Base-by-base conservation (phyloP, 2,888 invertebrate genomes). In the Lomographa bimaculata region DNA sequence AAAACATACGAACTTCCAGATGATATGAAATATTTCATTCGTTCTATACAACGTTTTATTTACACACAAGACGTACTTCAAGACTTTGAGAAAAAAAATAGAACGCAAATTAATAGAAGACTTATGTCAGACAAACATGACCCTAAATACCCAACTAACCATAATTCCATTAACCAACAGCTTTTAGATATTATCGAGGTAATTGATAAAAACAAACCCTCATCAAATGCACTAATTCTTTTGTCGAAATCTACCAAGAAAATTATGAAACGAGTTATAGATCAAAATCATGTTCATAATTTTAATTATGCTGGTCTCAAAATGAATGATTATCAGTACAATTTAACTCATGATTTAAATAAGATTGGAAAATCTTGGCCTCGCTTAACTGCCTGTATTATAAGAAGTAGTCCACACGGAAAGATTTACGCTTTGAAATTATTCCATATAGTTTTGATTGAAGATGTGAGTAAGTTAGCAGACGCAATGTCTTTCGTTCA, bases 391-490 rank as follows among this genome's bases (percentile, higher is more conserved):
- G 26, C 36, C 5, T 54, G 54, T 8, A 24, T 79, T 2, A 37
- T 46, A 2, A 45, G 51, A 0, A 64, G 59, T 38, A 11, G 57
- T n/a, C 46, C 61, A 7, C 42, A 57, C 10, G 60, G 71, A 14
- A 65, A 55, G 12, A 19, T 78, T 0, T 61, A 76, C 9, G 59
- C 57, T 7, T 52, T 82, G 54, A 82, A 84, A 51, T 41, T 72
- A 8, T 54, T 85, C 16, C 72, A 81, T 44, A 50, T 73, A 0
- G 44, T 47, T 24, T 25, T 85, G 37, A 57, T 60, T 5, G 46
- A 45, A 4, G 78, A 81, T 47, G 69, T 80, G 1, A 45, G 43
- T 17, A 79, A 70, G 65, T 46, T 85, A n/a, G 57, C 46, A 2
- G 66, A 77, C 25, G 67, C 64, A 14, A 36, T 77, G 24, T 38